Conservation (phyloP, 1,140 invertebrate genomes). For the honey bee (Apis mellifera) region Amel_HAv3.1 CM009942.2:8903501-8904000, state of each 20-base stretch:
- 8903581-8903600: neutral
- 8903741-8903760: neutral
- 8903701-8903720: neutral
- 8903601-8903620: neutral
- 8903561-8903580: too few relatives aligned
- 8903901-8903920: too few relatives aligned
- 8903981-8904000: slow-evolving; percentile 48
- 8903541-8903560: neutral
- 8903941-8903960: neutral
- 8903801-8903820: neutral
- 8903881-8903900: neutral
- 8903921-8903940: neutral
- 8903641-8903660: too few relatives aligned
- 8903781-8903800: neutral
- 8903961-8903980: slow-evolving; percentile 25
- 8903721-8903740: too few relatives aligned
- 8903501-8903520: slow-evolving; percentile 61
- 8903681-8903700: too few relatives aligned
- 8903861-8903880: too few relatives aligned
- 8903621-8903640: too few relatives aligned
- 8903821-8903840: neutral
- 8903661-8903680: too few relatives aligned
- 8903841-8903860: too few relatives aligned
- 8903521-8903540: slow-evolving; percentile 43
- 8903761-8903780: neutral